Base-by-base conservation (phyloP, 2,797 vertebrate genomes). In the Sebastolobus alascanus region DNA sequence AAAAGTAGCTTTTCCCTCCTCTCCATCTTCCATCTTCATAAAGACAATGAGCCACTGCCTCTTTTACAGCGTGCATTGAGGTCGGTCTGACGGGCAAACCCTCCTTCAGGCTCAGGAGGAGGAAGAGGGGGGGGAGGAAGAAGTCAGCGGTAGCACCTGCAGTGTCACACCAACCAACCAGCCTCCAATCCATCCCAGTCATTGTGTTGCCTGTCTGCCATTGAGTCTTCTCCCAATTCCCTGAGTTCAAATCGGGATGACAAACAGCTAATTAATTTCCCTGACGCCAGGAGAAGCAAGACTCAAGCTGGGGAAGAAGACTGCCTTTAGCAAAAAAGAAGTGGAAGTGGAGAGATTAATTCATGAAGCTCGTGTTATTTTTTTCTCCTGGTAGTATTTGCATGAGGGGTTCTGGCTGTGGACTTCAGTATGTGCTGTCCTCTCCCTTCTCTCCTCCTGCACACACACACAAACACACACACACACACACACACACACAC, bases 241-340 rank as follows among this genome's bases (percentile, higher is more conserved):
- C 90, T 80, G 87, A 91, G 90, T 91, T 95, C 85, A 89, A 93
- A 84, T 95, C 73, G 79, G 90, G 94, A 96, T 96, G 94, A 95
- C 95, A 95, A 96, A 94, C 94, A 94, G 80, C 90, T 95, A 96
- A 96, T 95, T 95, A 91, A 86, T 93, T 94, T 93, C 90, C 89
- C 84, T 79, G 85, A 91, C 58, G 82, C 89, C 87, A 82, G 87
- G 76, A 91, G 89, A 92, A 89, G 89, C 82, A 83, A 88, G 77
- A 86, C 92, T 95, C 90, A 93, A 94, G 92, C 91, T 94, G 90
- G 89, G 94, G 87, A 88, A 88, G 81, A 89, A 89, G 84, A 94
- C 67, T 83, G 92, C 93, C 93, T 94, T 89, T 72, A 96, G 94
- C 94, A 87, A 90, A 90, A 80, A 79, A 73, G 68, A 86, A 69